Evolutionary conservation across 2,888 invertebrate species (phyloP), one percentile per base, ranked within the genome.

Genomic region (Mantis religiosa): DNA sequence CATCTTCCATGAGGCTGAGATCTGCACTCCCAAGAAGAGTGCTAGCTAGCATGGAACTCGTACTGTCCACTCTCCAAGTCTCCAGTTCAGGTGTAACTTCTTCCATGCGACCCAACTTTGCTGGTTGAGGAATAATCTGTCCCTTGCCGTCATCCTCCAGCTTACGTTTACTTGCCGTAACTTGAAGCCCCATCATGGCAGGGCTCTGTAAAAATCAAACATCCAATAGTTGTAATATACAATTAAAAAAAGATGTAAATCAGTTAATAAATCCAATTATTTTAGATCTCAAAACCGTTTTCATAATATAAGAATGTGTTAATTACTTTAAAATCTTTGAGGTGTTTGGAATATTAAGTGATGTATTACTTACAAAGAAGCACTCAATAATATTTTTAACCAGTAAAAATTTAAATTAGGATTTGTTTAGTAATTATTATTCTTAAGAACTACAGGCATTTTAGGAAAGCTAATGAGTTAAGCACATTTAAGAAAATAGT

Each of bases 131-230:
- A 47, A 83, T 82, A 27, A 85, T 84, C 28, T 28, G 85, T 25
- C 54, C 82, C 83, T 89, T 89, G n/a, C 84, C 30, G 47, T 84
- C 81, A 15, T 89, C 93, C 93, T 96, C 95, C 93, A 95, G 94
- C 94, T 96, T 95, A 94, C 95, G 95, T 95, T 96, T 95, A 92
- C 95, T 95, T 93, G 96, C 95, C 93, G 95, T 95, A 93, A 95
- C 95, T 95, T 96, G 96, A 94, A 96, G 94, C 95, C 96, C 96
- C 96, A 96, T 96, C 95, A 96, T 95, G 95, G 95, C 95, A 95
- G 95, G 94, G 93, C 94, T 94, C 94, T 94, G 93, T 2, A 93
- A 92, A 30, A 84, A 90, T 90, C 90, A 89, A 87, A 90, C 41
- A 71, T 2, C 1, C 41, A 41, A 41, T 41, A 41, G 12, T 41